Percentiles rank a stretch among this genome's conserved stretches.
phyloP scores from a whole-genome alignment of 1,140 invertebrate species.

The Sipha flava region DNA sequence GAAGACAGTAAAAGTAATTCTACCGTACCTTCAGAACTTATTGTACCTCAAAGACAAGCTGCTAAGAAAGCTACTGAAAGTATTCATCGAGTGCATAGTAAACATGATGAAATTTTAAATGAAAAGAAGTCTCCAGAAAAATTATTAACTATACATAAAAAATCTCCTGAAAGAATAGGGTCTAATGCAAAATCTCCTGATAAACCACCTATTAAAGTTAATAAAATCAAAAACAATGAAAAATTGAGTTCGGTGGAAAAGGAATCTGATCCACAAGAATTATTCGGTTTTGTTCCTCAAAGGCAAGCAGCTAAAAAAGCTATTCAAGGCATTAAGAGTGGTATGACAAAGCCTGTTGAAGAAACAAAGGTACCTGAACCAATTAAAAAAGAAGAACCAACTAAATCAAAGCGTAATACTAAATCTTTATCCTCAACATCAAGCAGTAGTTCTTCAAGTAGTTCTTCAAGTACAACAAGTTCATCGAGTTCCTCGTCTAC shows the following conservation, averaged over 20 bases:
- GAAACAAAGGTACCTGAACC: slow-evolving; percentile 40
- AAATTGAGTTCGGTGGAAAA: slow-evolving; percentile 57
- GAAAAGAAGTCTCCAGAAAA: slow-evolving; percentile 45
- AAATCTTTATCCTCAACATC: slow-evolving; percentile 42
- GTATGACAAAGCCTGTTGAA: slow-evolving; percentile 47
- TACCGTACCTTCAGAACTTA: slow-evolving; percentile 62
- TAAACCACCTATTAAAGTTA: slow-evolving; percentile 35
- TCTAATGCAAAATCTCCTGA: slow-evolving; percentile 23
- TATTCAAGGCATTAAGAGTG: slow-evolving; percentile 65
- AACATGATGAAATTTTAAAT: slow-evolving; percentile 23
- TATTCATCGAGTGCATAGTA: slow-evolving; percentile 49
- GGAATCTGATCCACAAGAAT: slow-evolving; percentile 55
- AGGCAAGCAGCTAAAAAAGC: slow-evolving; percentile 84
- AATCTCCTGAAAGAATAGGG: slow-evolving; percentile 37
- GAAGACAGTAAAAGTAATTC: slow-evolving; percentile 51
- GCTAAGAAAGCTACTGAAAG: slow-evolving; percentile 62
- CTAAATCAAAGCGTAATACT: slow-evolving; percentile 33
- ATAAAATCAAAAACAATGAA: slow-evolving; percentile 38
- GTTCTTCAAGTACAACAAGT: slow-evolving; percentile 42
- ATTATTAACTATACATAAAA: slow-evolving; percentile 42
- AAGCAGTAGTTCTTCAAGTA: slow-evolving; percentile 41
- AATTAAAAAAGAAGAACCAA: slow-evolving; percentile 22
- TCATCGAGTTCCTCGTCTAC: slow-evolving; percentile 45
- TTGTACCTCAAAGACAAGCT: slow-evolving; percentile 82
- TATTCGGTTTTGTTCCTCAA: slow-evolving; percentile 77